Evolutionary conservation across 2,797 vertebrate species (phyloP), one percentile per base, ranked within the genome.

Genomic region (Vireo griseus): DNA sequence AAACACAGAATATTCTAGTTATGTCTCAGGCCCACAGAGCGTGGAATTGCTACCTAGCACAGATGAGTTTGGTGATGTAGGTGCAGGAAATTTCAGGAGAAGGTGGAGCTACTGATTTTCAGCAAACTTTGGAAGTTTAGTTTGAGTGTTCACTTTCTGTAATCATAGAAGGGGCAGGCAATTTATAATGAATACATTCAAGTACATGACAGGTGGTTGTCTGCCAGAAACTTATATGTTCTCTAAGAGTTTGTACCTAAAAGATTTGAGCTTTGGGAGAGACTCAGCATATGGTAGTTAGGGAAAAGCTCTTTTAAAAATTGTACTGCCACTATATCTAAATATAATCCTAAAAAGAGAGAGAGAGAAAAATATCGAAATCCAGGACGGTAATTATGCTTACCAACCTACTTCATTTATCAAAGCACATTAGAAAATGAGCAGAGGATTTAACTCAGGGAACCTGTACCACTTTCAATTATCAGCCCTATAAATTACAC

Each of bases 401-500:
- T 95, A 88, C 87, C 88, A 89, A 94, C 79, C 62, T 58, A 81
- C 78, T 92, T 87, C 77, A 78, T 87, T 90, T 96, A 89, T 91
- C 67, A 72, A 95, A 96, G 66, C 29, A 79, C 74, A 80, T 91
- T 91, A 93, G 33, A 55, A 87, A 75, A 91, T 33, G 58, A 94
- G 58, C 26, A 54, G 40, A 96, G 65, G 89, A 75, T 88, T 73
- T 93, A 62, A 76, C 42, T 57, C 59, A 14, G 29, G 45, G 33
- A 92, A 67, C 83, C 35, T 37, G 55, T 40, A 55, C 79, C 75
- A 65, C 59, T 89, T 95, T 96, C 86, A 96, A 67, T 95, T 90
- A 93, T 57, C 55, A 74, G 88, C 71, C 79, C 72, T 73, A 72
- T 92, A 96, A 94, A 96, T 96, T 97, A 92, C 81, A 86, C 50